Percentiles rank a stretch among this genome's conserved stretches.
These are phyloP conservation scores for Centropus bengalensis DNA, from an alignment of 2,113 vertebrate species.

Conservation along the genomic window DNA sequence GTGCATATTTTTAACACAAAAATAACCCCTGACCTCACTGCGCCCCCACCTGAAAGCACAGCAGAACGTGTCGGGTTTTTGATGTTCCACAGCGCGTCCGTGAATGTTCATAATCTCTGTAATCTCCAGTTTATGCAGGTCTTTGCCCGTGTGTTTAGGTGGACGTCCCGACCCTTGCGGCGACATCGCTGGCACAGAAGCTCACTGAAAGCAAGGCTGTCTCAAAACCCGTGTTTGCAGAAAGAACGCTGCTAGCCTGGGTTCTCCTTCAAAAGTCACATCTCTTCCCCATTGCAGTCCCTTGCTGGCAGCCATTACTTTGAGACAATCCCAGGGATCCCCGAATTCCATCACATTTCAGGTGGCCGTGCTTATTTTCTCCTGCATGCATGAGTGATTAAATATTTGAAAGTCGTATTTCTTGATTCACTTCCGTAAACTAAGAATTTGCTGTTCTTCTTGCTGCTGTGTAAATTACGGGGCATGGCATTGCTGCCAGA, in stretches of 20 bases:
- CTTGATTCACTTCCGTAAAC: neutral
- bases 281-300: accelerated
- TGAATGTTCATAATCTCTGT: accelerated
- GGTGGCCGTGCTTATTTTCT: neutral
- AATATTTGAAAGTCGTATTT: neutral
- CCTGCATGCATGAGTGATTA: neutral
- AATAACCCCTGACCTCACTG: accelerated
- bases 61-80: too few relatives aligned
- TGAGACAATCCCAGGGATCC: neutral
- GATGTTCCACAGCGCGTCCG: accelerated
- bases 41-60: accelerated
- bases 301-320: too few relatives aligned
- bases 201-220: neutral
- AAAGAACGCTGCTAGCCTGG: too few relatives aligned
- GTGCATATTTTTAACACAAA: too few relatives aligned
- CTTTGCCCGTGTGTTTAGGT: accelerated
- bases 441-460: neutral
- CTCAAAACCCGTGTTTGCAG: neutral
- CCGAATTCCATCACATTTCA: neutral
- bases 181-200: too few relatives aligned
- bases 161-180: too few relatives aligned
- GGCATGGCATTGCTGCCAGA: too few relatives aligned
- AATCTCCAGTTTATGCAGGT: accelerated
- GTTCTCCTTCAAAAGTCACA: accelerated
- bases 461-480: neutral